Conservation (phyloP, 2,888 invertebrate species). For the Watsonalla cultraria region DNA sequence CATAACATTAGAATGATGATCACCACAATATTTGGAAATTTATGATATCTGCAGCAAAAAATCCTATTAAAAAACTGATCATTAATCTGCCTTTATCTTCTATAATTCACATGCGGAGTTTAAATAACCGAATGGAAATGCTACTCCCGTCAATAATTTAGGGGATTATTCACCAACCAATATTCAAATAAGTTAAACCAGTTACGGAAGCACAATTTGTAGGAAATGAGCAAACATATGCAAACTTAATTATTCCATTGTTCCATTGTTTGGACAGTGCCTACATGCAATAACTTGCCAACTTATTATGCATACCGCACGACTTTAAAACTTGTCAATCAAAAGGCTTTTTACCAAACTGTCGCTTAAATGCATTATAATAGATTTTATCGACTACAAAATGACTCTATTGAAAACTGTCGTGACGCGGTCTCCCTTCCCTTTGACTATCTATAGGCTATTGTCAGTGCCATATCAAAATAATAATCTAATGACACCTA, state of each 20-base stretch:
- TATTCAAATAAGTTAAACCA: constrained; percentile 2
- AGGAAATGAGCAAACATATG: constrained; percentile 21
- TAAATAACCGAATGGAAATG: not conserved
- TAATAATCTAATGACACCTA: no score
- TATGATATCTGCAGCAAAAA: no score
- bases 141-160: no score
- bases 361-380: constrained; percentile 17
- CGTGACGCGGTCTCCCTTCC: constrained; percentile 10
- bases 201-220: constrained; percentile 23
- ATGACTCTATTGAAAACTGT: constrained; percentile 23
- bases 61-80: no score
- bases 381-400: constrained; percentile 28
- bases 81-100: no score
- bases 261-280: constrained; percentile 28
- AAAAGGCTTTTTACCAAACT: constrained; percentile 22
- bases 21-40: no score
- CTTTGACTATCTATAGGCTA: not conserved
- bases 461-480: no score
- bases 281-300: constrained; percentile 6
- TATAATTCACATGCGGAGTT: no score
- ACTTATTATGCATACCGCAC: constrained; percentile 9
- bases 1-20: no score
- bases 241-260: constrained; percentile 24
- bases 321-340: constrained; percentile 40
- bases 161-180: not conserved